Percentiles rank a stretch among this genome's conserved stretches.
Conservation (phyloP, 2,113 vertebrate genomes). For the Anarhynchus alexandrinus region DNA sequence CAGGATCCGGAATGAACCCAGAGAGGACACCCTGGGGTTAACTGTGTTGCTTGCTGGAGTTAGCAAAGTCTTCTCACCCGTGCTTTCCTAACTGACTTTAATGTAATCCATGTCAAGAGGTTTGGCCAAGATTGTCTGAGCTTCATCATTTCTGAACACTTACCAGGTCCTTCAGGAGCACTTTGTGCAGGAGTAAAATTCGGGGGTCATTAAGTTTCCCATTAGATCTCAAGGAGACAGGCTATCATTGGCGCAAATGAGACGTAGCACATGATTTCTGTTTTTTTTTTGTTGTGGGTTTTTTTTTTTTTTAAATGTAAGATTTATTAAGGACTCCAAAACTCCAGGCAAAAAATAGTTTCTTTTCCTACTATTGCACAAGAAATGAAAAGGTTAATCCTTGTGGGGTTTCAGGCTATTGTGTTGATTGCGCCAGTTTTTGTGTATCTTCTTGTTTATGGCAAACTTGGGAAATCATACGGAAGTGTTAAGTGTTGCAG, state of each 20-base stretch:
- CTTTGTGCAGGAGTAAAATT: slow-evolving; percentile 42
- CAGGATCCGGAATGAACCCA: not conserved
- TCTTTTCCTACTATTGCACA: not conserved
- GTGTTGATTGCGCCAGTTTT: not conserved
- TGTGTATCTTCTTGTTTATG: not conserved
- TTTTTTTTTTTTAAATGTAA: not conserved
- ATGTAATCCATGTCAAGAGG: not conserved
- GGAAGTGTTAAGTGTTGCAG: not conserved
- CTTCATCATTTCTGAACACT: slow-evolving; percentile 18
- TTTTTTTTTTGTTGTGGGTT: not conserved
- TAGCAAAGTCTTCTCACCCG: not conserved
- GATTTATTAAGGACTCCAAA: not conserved
- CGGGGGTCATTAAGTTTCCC: slow-evolving; percentile 48
- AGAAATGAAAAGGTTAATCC: not conserved
- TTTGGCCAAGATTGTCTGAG: not conserved
- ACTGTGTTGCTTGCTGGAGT: not conserved
- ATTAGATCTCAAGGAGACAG: slow-evolving; percentile 32
- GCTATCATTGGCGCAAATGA: not conserved
- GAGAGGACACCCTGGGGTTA: not conserved
- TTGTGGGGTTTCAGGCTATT: not conserved
- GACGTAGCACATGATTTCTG: not conserved
- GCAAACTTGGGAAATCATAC: not conserved
- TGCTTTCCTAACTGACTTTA: not conserved
- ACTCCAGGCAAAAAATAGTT: not conserved
- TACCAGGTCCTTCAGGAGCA: slow-evolving; percentile 35